Evolutionary conservation across 2,888 invertebrate genomes (phyloP).

Genomic region (Luperina testacea): DNA sequence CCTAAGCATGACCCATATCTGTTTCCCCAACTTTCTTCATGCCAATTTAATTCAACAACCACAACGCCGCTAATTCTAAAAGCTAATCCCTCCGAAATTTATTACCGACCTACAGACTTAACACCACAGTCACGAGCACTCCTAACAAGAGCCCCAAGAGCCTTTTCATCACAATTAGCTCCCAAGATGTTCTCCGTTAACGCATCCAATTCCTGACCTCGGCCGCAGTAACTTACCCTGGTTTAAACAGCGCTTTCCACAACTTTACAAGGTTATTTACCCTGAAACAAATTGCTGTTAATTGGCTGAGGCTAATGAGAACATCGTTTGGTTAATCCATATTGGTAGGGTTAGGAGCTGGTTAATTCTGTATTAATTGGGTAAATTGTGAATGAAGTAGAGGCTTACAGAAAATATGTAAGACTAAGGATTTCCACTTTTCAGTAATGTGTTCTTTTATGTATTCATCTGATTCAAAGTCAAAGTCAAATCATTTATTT

Average conservation of each 20-base stretch:
- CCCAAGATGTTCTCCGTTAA: constrained; percentile 61
- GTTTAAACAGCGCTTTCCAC: constrained; percentile 55
- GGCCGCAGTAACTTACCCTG: constrained; percentile 53
- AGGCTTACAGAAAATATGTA: background rate
- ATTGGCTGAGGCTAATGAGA: constrained; percentile 61
- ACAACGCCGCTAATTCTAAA: constrained; percentile 21
- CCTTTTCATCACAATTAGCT: constrained; percentile 58
- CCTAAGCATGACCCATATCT: constrained; percentile 14
- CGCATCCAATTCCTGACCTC: constrained; percentile 57
- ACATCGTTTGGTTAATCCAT: constrained; percentile 44
- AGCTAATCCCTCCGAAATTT: constrained; percentile 25
- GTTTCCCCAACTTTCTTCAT: constrained; percentile 10
- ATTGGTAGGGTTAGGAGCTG: constrained; percentile 11
- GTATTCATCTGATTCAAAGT: background rate
- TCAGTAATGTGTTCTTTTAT: background rate
- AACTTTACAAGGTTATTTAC: constrained; percentile 58
- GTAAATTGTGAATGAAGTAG: background rate
- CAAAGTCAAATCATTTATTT: no score
- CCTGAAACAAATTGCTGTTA: constrained; percentile 59
- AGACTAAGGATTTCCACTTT: background rate
- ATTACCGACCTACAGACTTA: constrained; percentile 39
- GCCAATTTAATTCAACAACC: constrained; percentile 17
- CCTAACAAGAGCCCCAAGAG: constrained; percentile 17
- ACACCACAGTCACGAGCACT: constrained; percentile 27
- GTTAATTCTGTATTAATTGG: constrained; percentile 40